A percentile compares a stretch with the other conserved stretches of the same genome.
These are phyloP conservation scores for Ctenoplectra terminalis DNA, from an alignment of 1,140 invertebrate species.

Conservation along the genomic window DNA sequence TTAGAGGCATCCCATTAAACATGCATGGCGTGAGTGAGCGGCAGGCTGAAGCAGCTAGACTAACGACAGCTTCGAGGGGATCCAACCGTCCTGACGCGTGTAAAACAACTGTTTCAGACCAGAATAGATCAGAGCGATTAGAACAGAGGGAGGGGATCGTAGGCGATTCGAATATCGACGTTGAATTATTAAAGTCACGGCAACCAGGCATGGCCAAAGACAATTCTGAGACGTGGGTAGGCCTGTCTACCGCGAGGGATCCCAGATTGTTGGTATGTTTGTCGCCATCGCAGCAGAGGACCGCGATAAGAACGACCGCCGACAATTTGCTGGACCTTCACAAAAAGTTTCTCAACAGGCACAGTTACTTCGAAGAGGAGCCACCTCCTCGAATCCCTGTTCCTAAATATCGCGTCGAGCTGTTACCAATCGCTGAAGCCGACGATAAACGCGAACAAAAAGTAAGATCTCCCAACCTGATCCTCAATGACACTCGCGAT, in stretches of 20 bases:
- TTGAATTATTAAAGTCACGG: constrained; percentile 28
- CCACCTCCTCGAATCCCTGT: constrained; percentile 66
- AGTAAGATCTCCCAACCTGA: background rate
- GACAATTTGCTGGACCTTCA: constrained; percentile 87
- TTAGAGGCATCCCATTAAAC: constrained; percentile 30
- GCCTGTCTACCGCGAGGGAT: constrained; percentile 84
- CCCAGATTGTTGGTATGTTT: constrained; percentile 86
- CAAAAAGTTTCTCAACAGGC: constrained; percentile 86
- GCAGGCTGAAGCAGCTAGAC: constrained; percentile 29
- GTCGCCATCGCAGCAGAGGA: constrained; percentile 87
- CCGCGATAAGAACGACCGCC: constrained; percentile 79
- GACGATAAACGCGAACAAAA: constrained; percentile 2
- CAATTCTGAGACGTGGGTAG: constrained; percentile 82
- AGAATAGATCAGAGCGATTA: constrained; percentile 70
- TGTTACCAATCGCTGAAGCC: constrained; percentile 37
- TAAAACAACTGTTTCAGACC: constrained; percentile 60
- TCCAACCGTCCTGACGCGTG: constrained; percentile 11
- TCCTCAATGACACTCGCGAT: background rate
- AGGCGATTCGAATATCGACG: no score
- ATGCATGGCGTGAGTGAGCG: constrained; percentile 55
- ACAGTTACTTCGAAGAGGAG: constrained; percentile 83
- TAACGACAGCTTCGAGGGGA: constrained; percentile 36
- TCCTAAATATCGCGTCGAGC: constrained; percentile 72
- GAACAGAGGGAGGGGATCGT: constrained; percentile 10
- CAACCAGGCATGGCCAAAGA: constrained; percentile 68